Evolutionary conservation across 2,888 invertebrate species (phyloP).

Genomic region (Drosophila histrio): DNA sequence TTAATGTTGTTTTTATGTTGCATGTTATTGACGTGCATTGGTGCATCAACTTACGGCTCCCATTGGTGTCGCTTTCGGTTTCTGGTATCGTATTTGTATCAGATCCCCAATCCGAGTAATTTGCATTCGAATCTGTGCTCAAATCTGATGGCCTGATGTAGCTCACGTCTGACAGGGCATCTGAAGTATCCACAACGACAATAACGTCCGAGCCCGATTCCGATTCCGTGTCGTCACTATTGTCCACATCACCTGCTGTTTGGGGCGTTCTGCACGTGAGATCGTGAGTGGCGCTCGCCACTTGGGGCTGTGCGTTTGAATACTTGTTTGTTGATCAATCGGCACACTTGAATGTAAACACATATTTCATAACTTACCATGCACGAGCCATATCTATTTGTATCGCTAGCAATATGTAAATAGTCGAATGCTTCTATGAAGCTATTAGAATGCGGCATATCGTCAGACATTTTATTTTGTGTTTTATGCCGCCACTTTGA

Average conservation of each 20-base stretch:
- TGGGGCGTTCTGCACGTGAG: constrained; percentile 51
- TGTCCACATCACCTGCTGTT: constrained; percentile 49
- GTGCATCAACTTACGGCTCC: constrained; percentile 27
- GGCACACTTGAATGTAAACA: neutral
- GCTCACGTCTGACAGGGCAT: constrained; percentile 19
- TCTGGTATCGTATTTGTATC: constrained; percentile 33
- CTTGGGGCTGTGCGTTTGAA: constrained; percentile 39
- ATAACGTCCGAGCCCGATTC: constrained; percentile 24
- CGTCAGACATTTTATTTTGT: constrained; percentile 28
- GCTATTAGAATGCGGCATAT: neutral
- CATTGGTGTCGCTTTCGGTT: constrained; percentile 31
- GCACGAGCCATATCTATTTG: neutral
- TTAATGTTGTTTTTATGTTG: neutral
- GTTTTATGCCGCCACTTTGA: neutral
- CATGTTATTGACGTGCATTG: neutral
- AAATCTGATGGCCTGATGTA: constrained; percentile 5
- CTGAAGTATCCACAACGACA: constrained; percentile 33
- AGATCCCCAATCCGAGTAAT: neutral
- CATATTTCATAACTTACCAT: constrained; percentile 11
- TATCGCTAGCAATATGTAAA: neutral
- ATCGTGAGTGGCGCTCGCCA: constrained; percentile 30
- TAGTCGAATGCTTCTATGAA: neutral
- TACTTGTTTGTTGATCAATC: constrained; percentile 5
- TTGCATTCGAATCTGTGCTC: neutral
- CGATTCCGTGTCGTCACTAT: constrained; percentile 51